Evolutionary conservation across 2,113 vertebrate genomes (phyloP), one percentile per base, ranked within the genome.

Genomic region (Telmatochromis brachygnathus): DNA sequence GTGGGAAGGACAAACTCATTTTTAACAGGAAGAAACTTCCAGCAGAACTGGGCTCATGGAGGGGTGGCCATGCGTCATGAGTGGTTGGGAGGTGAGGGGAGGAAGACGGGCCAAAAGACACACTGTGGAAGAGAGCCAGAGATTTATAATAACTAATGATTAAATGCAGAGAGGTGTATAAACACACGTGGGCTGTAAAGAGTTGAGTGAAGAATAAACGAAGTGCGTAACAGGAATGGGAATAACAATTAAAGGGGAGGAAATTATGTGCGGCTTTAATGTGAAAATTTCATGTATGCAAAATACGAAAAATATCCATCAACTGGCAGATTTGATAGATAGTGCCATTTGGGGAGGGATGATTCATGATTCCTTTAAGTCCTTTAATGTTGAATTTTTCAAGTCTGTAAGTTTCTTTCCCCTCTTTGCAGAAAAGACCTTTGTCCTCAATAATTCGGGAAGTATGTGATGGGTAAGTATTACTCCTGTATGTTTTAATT

Each of bases 361-460:
- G 30, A 58, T 85, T 81, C 37, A 10, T 21, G 14, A 56, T 53
- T 49, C 9, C n/a, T 73, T 54, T 81, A 19, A 58, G 17, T 6
- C 7, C 11, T 53, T 82, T 23, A 55, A 35, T 55, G 3, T 6
- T 39, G 7, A 15, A 54, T 19, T 82, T 35, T 60, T 10, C 9
- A 37, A 83, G 4, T 79, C 14, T 87, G 14, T 21, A 81, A 82
- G 15, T 88, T 65, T 55, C 6, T 51, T 49, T 28, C 39, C 35
- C 93, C 10, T 91, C 5, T 93, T 91, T 90, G n/a, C 96, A 99
- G 99, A 99, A 99, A 96, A 97, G 98, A 92, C 98, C 98, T 42
- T 95, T 99, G 94, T 97, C 97, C 7, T 99, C 98, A 75, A 97
- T 99, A 88, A 97, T 99, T 94, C 97, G 98, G 93, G 99, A 99